A percentile compares a stretch with the other conserved stretches of the same genome.
These are phyloP conservation scores for Yponomeuta sedellus DNA, from an alignment of 2,888 invertebrate species.

Conservation along the genomic window DNA sequence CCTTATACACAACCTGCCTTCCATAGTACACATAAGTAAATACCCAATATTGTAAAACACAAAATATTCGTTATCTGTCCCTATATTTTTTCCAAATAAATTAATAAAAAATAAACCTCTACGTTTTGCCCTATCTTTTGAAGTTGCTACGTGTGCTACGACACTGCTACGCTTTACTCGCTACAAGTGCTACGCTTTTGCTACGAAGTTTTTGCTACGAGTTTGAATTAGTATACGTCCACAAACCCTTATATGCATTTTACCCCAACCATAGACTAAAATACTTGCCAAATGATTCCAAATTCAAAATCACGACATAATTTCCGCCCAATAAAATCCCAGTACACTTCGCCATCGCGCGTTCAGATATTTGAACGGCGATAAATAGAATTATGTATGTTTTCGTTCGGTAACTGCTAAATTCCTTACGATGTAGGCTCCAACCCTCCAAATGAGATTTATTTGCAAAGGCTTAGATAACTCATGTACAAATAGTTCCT, in stretches of 20 bases:
- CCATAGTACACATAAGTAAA: too few relatives aligned
- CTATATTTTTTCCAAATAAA: too few relatives aligned
- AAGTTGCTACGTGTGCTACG: too few relatives aligned
- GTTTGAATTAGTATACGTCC: too few relatives aligned
- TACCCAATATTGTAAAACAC: too few relatives aligned
- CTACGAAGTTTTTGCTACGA: not conserved
- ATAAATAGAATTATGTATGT: slow-evolving; percentile 27
- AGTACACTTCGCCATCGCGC: not conserved
- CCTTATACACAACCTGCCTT: too few relatives aligned
- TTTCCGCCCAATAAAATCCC: slow-evolving; percentile 1
- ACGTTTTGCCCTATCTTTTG: too few relatives aligned
- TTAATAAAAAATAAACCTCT: too few relatives aligned
- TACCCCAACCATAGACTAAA: too few relatives aligned
- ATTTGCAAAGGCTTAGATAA: not conserved
- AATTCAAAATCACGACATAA: not conserved
- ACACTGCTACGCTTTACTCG: too few relatives aligned
- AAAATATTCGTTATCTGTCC: too few relatives aligned
- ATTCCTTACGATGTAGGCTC: slow-evolving; percentile 37
- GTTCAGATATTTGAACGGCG: not conserved
- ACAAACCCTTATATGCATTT: too few relatives aligned
- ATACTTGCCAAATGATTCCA: not conserved
- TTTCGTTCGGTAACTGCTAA: slow-evolving; percentile 37
- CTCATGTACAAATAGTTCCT: not conserved
- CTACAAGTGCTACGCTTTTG: slow-evolving; percentile 9
- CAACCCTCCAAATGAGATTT: slow-evolving; percentile 24